These are phyloP conservation scores for Heliconius melpomene DNA, from an alignment of 1,140 invertebrate genomes.

Conservation along the genomic window DNA sequence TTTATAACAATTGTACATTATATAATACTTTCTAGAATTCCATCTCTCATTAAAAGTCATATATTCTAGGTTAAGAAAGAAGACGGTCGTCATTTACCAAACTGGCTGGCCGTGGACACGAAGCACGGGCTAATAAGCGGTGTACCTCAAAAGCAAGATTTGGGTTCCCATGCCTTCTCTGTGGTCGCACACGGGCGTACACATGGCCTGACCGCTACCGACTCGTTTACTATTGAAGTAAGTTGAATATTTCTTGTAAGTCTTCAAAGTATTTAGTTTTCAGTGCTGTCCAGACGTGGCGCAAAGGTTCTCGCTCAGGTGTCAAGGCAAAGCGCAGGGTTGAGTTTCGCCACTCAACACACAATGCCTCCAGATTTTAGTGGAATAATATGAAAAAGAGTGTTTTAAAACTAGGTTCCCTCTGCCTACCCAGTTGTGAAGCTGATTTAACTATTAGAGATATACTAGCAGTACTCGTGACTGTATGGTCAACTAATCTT, in stretches of 20 bases:
- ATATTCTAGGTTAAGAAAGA: constrained; percentile 67
- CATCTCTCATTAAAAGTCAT: no score
- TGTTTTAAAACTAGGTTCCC: no score
- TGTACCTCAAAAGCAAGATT: constrained; percentile 68
- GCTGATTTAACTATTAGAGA: no score
- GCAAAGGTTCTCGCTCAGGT: no score
- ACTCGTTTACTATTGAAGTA: constrained; percentile 78
- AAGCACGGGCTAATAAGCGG: constrained; percentile 77
- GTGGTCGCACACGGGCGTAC: constrained; percentile 71
- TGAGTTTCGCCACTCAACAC: no score
- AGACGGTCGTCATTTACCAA: constrained; percentile 66
- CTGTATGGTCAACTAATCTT: neutral
- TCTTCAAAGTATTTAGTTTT: neutral
- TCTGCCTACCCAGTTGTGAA: no score
- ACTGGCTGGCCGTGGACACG: constrained; percentile 78
- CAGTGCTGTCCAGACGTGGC: neutral
- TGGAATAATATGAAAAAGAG: no score
- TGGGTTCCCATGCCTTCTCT: constrained; percentile 72
- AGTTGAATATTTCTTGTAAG: constrained; percentile 6
- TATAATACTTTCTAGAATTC: no score
- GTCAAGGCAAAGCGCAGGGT: no score
- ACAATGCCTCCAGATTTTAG: no score
- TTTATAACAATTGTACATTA: no score
- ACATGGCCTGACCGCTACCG: constrained; percentile 69
- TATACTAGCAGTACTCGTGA: neutral